These are phyloP conservation scores for Sitobion miscanthi DNA, from an alignment of 1,140 invertebrate genomes.

Conservation along the genomic window DNA sequence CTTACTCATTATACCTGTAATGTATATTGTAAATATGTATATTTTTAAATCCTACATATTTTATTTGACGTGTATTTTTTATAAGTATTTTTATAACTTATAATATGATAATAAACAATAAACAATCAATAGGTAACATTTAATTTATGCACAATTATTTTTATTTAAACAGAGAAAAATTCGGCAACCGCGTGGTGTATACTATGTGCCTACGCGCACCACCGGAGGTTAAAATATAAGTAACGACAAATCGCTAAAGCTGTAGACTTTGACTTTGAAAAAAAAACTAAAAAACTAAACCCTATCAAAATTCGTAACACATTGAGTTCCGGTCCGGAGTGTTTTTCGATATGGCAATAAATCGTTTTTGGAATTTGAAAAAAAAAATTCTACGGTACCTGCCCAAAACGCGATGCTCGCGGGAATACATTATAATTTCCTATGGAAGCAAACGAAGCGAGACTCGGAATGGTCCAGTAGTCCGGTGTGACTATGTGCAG, in stretches of 20 bases:
- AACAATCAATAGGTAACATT: background rate
- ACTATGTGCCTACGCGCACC: too few species aligned
- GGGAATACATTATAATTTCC: background rate
- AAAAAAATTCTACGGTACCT: background rate
- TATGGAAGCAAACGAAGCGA: background rate
- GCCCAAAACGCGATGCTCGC: background rate
- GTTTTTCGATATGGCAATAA: background rate
- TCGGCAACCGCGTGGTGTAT: background rate
- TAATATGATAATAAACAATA: background rate
- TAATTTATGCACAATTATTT: background rate
- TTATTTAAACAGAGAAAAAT: background rate
- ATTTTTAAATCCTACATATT: too few species aligned
- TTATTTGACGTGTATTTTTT: too few species aligned
- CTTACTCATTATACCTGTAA: too few species aligned
- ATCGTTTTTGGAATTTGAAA: background rate
- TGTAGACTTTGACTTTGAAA: background rate
- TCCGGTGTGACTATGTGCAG: background rate
- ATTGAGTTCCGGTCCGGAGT: background rate
- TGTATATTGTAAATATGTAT: too few species aligned
- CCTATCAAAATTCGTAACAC: background rate
- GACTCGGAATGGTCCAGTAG: background rate
- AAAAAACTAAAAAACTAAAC: background rate
- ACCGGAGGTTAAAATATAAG: background rate
- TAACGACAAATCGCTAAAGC: background rate
- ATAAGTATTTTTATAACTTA: background rate